Evolutionary conservation across 53 echinoderm and acorn worm species (phyloP).

Genomic region (Luidia sarsii): DNA sequence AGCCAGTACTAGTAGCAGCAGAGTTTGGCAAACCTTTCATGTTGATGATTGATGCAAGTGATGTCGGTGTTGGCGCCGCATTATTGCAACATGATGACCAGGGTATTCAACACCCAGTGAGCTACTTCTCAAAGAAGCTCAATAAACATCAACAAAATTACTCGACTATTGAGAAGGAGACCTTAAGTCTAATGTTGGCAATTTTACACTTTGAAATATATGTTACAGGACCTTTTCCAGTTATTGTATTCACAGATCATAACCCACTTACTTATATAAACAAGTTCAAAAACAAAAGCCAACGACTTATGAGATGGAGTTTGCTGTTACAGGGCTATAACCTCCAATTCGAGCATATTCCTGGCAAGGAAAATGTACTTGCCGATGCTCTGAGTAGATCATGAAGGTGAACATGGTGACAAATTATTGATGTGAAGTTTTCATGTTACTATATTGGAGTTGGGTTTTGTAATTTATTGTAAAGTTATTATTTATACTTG

Average conservation of each 20-base stretch:
- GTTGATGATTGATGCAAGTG: not conserved
- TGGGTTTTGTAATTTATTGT: no score
- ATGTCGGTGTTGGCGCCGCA: not conserved
- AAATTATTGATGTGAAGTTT: no score
- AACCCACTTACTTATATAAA: not conserved
- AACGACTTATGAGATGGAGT: not conserved
- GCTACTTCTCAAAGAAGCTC: not conserved
- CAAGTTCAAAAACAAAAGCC: not conserved
- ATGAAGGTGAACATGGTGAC: no score
- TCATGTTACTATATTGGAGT: no score
- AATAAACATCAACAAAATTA: not conserved
- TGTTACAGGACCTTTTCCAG: not conserved
- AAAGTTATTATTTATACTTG: no score
- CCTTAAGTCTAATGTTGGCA: not conserved
- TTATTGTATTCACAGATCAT: not conserved
- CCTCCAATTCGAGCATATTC: not conserved
- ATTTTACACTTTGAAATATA: not conserved
- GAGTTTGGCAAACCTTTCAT: not conserved
- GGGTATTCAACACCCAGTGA: not conserved
- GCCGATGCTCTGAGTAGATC: not conserved
- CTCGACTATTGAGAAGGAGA: not conserved
- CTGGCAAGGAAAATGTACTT: not conserved
- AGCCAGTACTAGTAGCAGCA: conserved; percentile 35
- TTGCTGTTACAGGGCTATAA: not conserved
- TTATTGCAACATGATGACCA: not conserved